Base-by-base conservation (phyloP, 2,888 invertebrate species). In the Rhagonycha lutea region DNA sequence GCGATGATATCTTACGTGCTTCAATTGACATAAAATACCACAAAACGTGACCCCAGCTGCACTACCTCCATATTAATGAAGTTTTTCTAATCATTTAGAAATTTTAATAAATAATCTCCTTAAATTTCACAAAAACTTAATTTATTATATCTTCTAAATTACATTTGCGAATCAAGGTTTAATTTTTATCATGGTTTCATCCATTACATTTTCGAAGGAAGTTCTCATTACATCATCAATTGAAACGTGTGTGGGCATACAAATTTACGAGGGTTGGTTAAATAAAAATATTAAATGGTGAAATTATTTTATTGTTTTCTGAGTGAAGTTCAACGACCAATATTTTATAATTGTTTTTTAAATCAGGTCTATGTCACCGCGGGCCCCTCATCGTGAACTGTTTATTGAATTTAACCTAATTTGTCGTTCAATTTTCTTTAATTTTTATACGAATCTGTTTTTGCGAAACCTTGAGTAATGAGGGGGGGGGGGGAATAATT, bases 21-120 rank as follows among this genome's bases (percentile, higher is more conserved):
- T 68, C 69, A 28, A 68, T 65, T 69, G 68, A 73, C 68, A 68
- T 73, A 73, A 73, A 73, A 73, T 68, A 68, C 73, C 73, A 69
- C 73, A 73, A 68, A 73, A 73, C 73, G 73, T 73, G 73, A 73
- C 73, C 69, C 63, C 47, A 61, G 73, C 62, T 61, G 63, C 73
- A 73, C 69, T 73, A 68, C 69, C 32, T 73, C 68, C 47, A 69
- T 69, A 73, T 73, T 73, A 73, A 73, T 68, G 73, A 68, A 69
- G 61, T 73, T 26, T 68, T 68, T 61, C 73, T 73, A 73, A 73
- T 73, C 73, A 73, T 24, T 65, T 65, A 47, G 47, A 47, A 47
- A 47, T 47, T 12, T 47, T 47, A 47, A 47, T 47, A 47, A 47
- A 47, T 47, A n/a, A 47, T n/a, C 7, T 47, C 8, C 47, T 5